Evolutionary conservation across 2,113 vertebrate genomes (phyloP).

Genomic region (Danionella cerebrum): DNA sequence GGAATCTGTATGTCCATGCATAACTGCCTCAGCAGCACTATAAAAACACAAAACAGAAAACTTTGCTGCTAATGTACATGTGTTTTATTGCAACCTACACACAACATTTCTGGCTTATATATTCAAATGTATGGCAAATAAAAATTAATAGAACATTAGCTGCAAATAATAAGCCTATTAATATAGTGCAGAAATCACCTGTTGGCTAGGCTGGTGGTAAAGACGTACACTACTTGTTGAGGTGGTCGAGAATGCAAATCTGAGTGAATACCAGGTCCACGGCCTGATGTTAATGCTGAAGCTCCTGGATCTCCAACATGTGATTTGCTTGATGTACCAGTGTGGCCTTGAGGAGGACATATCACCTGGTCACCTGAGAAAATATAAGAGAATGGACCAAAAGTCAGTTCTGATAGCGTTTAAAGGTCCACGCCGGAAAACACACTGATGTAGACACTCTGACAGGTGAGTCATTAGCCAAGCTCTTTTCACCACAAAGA

Average conservation of each 20-base stretch:
- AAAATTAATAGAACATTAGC: neutral
- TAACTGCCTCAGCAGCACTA: conserved; percentile 91
- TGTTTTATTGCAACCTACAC: neutral
- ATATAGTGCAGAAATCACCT: conserved; percentile 58
- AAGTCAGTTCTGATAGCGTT: neutral
- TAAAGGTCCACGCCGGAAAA: too few relatives aligned
- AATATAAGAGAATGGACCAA: conserved; percentile 1
- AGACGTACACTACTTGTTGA: conserved; percentile 88
- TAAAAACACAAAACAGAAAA: neutral
- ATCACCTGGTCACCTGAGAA: conserved; percentile 75
- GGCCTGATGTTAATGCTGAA: conserved; percentile 57
- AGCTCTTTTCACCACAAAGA: too few relatives aligned
- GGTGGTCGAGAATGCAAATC: conserved; percentile 65
- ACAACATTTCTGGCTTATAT: neutral
- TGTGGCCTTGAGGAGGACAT: conserved; percentile 68
- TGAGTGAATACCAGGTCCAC: conserved; percentile 57
- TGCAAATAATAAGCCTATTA: neutral
- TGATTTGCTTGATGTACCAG: conserved; percentile 71
- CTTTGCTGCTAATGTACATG: neutral
- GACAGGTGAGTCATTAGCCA: too few relatives aligned
- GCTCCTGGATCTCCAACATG: conserved; percentile 58
- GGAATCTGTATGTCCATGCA: conserved; percentile 87
- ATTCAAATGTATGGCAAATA: neutral
- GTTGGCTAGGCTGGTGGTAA: conserved; percentile 92
- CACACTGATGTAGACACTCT: too few relatives aligned